Percentiles rank a stretch among this genome's conserved stretches.
phyloP scores from a whole-genome alignment of 2,888 invertebrate genomes.

The Piscicola geometra region DNA sequence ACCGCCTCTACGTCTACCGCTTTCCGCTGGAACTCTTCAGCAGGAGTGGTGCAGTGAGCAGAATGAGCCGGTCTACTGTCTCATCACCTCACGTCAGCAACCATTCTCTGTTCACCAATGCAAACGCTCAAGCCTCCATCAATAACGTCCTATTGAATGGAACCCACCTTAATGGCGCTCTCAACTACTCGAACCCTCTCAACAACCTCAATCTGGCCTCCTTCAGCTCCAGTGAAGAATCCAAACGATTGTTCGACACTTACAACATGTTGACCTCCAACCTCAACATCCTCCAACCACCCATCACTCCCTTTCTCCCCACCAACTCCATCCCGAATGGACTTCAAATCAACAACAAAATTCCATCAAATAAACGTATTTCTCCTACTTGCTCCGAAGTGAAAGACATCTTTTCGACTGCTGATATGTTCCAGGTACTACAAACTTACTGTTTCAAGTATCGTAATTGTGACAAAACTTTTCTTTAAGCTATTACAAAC shows the following conservation, averaged over 20 bases:
- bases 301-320: neutral
- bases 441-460: no score
- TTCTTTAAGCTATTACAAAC: no score
- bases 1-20: conserved; percentile 40
- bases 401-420: conserved; percentile 4
- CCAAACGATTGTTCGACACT: neutral
- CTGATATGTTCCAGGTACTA: conserved; percentile 6
- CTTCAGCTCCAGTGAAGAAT: neutral
- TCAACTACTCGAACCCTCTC: neutral
- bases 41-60: neutral
- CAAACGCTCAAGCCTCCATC: neutral
- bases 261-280: neutral
- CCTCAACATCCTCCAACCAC: neutral
- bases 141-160: neutral
- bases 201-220: neutral
- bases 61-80: neutral
- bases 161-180: neutral
- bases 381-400: conserved; percentile 3
- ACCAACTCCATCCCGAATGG: neutral
- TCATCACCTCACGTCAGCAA: neutral
- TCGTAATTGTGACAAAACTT: no score
- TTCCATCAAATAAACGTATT: neutral
- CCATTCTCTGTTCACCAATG: neutral
- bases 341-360: neutral
- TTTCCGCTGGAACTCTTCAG: conserved; percentile 13